Conservation (phyloP, 2,888 invertebrate genomes). For the Metacarcinus magister region DNA sequence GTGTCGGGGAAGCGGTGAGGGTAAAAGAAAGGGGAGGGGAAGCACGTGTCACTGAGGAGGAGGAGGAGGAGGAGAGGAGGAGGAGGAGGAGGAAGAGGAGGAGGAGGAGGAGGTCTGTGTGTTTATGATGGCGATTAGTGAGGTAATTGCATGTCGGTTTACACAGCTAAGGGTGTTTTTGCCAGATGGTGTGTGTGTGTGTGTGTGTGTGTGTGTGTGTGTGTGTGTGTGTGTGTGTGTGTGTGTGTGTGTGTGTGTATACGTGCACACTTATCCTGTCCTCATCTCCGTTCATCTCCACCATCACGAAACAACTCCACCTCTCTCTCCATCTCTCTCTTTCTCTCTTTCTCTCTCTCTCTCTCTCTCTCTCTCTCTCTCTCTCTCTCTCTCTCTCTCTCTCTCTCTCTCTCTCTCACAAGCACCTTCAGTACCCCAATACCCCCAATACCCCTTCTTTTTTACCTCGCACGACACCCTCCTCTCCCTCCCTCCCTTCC, state of each 20-base stretch:
- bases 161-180: conserved; percentile 30
- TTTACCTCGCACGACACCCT: background rate
- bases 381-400: background rate
- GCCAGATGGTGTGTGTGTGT: conserved; percentile 35
- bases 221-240: conserved; percentile 4
- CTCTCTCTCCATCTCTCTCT: background rate
- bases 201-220: conserved; percentile 48
- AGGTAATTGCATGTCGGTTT: conserved; percentile 17
- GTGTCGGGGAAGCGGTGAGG: background rate
- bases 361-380: conserved; percentile 26
- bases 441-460: background rate
- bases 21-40: conserved; percentile 3
- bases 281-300: background rate
- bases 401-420: background rate
- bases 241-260: background rate
- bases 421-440: background rate
- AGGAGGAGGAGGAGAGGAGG: background rate
- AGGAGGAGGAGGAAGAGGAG: background rate
- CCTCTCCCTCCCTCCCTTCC: background rate
- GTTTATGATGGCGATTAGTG: conserved; percentile 31
- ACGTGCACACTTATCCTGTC: background rate
- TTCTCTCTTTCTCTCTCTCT: background rate
- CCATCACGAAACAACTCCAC: background rate
- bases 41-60: conserved; percentile 8
- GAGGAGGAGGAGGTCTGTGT: conserved; percentile 41